Percentiles rank a stretch among this genome's conserved stretches.
These are phyloP conservation scores for Mugil cephalus DNA, from an alignment of 2,113 vertebrate genomes.

Conservation along the genomic window DNA sequence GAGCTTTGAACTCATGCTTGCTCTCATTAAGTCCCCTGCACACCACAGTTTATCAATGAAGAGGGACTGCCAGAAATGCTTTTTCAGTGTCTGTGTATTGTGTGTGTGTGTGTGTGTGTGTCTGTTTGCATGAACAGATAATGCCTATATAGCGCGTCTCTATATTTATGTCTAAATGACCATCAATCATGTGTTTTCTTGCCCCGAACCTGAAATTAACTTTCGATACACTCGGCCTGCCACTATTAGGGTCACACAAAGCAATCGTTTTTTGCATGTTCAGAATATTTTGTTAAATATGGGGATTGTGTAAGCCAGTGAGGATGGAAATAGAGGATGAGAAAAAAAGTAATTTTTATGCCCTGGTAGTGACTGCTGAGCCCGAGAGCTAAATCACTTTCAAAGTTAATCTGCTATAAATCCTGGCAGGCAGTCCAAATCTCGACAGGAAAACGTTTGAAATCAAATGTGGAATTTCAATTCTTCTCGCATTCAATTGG, in stretches of 20 bases:
- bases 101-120: background rate
- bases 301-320: slow-evolving; percentile 11
- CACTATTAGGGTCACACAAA: slow-evolving; percentile 33
- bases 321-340: slow-evolving; percentile 28
- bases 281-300: slow-evolving; percentile 35
- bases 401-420: slow-evolving; percentile 78
- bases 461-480: slow-evolving; percentile 71
- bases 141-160: background rate
- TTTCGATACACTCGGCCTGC: slow-evolving; percentile 26
- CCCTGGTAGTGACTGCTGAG: slow-evolving; percentile 51
- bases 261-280: slow-evolving; percentile 28
- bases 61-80: slow-evolving; percentile 31
- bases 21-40: slow-evolving; percentile 46
- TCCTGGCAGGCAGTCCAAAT: slow-evolving; percentile 71
- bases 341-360: slow-evolving; percentile 36
- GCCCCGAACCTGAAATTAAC: slow-evolving; percentile 41
- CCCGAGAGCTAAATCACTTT: slow-evolving; percentile 73
- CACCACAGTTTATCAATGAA: slow-evolving; percentile 22
- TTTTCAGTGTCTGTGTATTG: slow-evolving; percentile 7
- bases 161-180: slow-evolving; percentile 9
- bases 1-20: slow-evolving; percentile 65
- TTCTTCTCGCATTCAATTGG: slow-evolving; percentile 36
- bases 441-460: slow-evolving; percentile 67
- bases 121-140: slow-evolving; percentile 8
- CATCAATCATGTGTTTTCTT: slow-evolving; percentile 42